A percentile compares a stretch with the other conserved stretches of the same genome.
Evolutionary conservation across 2,113 vertebrate species (phyloP).

Genomic region (Phasianus colchicus): DNA sequence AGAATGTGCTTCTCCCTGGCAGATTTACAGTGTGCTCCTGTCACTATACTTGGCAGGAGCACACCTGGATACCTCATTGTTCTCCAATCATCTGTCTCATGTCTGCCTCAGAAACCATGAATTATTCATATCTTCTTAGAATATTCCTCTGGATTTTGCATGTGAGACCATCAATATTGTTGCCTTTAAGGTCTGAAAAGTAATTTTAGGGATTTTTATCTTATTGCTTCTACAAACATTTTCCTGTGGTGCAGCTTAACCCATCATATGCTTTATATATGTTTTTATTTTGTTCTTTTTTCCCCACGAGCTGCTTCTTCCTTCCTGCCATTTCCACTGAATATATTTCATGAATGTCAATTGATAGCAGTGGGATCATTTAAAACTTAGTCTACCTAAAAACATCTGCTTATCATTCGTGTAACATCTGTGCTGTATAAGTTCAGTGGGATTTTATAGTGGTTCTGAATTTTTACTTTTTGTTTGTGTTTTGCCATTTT

Average conservation of each 20-base stretch:
- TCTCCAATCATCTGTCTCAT: conserved; percentile 42
- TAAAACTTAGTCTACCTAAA: conserved; percentile 30
- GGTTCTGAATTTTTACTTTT: not conserved
- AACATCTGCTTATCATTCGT: conserved; percentile 31
- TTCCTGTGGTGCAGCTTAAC: conserved; percentile 7
- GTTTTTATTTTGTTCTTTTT: not conserved
- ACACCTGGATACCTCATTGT: conserved; percentile 53
- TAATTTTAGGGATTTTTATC: conserved; percentile 17
- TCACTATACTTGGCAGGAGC: conserved; percentile 49
- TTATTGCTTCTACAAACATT: not conserved
- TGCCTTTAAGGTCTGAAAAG: conserved; percentile 12
- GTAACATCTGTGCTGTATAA: conserved; percentile 10
- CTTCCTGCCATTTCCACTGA: not conserved
- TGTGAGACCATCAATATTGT: not conserved
- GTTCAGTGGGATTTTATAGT: not conserved
- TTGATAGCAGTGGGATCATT: not conserved
- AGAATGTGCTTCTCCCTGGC: not conserved
- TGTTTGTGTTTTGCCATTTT: conserved; percentile 1
- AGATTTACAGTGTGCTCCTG: conserved; percentile 43
- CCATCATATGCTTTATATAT: not conserved
- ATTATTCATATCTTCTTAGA: conserved; percentile 53
- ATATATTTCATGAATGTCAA: not conserved
- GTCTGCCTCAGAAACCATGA: conserved; percentile 57
- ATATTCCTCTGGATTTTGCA: conserved; percentile 38
- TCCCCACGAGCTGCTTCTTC: not conserved